Conservation (phyloP, 2,113 vertebrate genomes). For the Lophius piscatorius region DNA sequence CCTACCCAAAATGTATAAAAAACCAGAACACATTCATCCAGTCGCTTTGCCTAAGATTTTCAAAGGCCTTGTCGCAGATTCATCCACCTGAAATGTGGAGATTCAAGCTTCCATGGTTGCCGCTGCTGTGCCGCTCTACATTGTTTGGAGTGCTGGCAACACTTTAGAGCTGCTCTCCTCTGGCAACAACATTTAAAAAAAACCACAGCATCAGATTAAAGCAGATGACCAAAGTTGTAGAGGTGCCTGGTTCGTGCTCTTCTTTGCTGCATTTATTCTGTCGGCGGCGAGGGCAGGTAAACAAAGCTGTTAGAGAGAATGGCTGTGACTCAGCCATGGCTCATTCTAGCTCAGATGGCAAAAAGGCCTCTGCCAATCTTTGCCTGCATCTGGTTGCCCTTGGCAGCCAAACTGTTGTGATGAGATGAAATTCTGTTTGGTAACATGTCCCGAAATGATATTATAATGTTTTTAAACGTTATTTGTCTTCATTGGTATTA, state of each 20-base stretch:
- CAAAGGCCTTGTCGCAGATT: conserved; percentile 15
- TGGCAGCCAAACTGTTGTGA: conserved; percentile 31
- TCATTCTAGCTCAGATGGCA: conserved; percentile 43
- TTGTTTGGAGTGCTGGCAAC: conserved; percentile 56
- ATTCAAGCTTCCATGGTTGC: conserved; percentile 30
- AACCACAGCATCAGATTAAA: conserved; percentile 46
- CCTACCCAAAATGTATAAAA: too few species aligned
- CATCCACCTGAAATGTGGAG: conserved; percentile 27
- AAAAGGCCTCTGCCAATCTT: conserved; percentile 42
- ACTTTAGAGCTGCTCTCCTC: conserved; percentile 59
- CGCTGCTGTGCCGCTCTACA: conserved; percentile 35
- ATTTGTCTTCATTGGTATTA: too few species aligned
- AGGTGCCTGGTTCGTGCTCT: conserved; percentile 59
- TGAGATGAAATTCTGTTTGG: conserved; percentile 26
- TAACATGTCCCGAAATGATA: conserved; percentile 17
- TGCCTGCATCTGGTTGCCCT: conserved; percentile 29
- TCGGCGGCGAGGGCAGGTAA: conserved; percentile 68
- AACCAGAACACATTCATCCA: too few species aligned
- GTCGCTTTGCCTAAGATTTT: too few species aligned
- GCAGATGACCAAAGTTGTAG: conserved; percentile 52
- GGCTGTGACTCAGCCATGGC: conserved; percentile 57
- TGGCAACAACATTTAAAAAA: conserved; percentile 53
- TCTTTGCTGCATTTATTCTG: conserved; percentile 63
- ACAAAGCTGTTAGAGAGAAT: conserved; percentile 71
- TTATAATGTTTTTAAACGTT: not conserved